These are phyloP conservation scores for Protobothrops mucrosquamatus DNA, from an alignment of 2,113 vertebrate species.

Conservation along the genomic window DNA sequence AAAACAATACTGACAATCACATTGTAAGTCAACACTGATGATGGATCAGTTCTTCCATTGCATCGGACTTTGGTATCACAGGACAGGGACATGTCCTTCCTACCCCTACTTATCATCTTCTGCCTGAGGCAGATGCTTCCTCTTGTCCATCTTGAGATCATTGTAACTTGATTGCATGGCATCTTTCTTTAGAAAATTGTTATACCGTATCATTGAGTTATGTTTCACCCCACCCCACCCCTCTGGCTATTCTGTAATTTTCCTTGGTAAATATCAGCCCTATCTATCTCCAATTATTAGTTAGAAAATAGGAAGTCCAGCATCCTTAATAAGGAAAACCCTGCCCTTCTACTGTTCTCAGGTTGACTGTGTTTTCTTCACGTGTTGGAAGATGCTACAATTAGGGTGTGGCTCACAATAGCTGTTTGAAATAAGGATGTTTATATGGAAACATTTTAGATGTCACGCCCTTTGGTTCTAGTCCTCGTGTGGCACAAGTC, in stretches of 20 bases:
- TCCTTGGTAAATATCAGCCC: not conserved
- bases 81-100: not conserved
- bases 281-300: not conserved
- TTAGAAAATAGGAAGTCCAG: constrained; percentile 1
- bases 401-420: constrained; percentile 1
- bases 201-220: not conserved
- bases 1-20: not conserved
- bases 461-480: not conserved
- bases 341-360: not conserved
- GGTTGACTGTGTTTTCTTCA: not conserved
- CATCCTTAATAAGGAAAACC: not conserved
- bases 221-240: not conserved
- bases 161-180: not conserved
- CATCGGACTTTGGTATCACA: not conserved
- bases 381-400: not conserved
- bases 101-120: not conserved
- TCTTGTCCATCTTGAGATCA: not conserved
- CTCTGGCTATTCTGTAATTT: not conserved
- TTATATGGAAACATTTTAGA: not conserved
- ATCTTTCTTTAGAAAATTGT: not conserved
- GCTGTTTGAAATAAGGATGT: constrained; percentile 10
- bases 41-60: not conserved
- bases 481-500: not conserved
- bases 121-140: not conserved
- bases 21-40: not conserved